These are phyloP conservation scores for Seriola rivoliana DNA, from an alignment of 2,113 vertebrate species.

Conservation along the genomic window DNA sequence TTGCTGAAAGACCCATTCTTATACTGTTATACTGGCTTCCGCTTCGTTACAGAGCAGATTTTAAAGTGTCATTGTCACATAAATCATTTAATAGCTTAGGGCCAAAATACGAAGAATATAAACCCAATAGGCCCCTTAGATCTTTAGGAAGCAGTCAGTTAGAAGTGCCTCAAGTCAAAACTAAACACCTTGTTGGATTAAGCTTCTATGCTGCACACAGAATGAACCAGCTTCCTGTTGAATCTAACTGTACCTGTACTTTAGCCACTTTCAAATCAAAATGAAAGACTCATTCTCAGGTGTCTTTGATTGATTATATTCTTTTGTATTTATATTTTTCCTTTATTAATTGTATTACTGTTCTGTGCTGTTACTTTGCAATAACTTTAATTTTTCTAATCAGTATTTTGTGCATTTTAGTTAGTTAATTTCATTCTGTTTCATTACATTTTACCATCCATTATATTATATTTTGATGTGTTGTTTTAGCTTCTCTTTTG, in stretches of 20 bases:
- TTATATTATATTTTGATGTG: not conserved
- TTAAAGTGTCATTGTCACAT: not conserved
- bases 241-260: not conserved
- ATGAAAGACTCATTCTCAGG: not conserved
- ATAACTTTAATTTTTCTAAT: not conserved
- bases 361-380: not conserved
- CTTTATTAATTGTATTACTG: not conserved
- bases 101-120: slow-evolving; percentile 20
- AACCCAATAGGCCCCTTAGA: not conserved
- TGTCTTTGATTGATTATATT: not conserved
- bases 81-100: slow-evolving; percentile 13
- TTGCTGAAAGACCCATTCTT: not conserved
- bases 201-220: not conserved
- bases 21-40: not conserved
- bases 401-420: not conserved
- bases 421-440: not conserved
- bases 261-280: slow-evolving; percentile 1
- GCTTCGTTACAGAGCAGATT: not conserved
- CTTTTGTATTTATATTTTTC: too few species aligned
- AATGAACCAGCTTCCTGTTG: not conserved
- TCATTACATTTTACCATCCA: not conserved
- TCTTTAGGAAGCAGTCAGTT: slow-evolving; percentile 20
- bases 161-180: slow-evolving; percentile 1
- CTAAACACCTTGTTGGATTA: slow-evolving; percentile 8
- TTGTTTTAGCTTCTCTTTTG: not conserved